Evolutionary conservation across 2,113 vertebrate species (phyloP).

Genomic region (Ophiodon elongatus): DNA sequence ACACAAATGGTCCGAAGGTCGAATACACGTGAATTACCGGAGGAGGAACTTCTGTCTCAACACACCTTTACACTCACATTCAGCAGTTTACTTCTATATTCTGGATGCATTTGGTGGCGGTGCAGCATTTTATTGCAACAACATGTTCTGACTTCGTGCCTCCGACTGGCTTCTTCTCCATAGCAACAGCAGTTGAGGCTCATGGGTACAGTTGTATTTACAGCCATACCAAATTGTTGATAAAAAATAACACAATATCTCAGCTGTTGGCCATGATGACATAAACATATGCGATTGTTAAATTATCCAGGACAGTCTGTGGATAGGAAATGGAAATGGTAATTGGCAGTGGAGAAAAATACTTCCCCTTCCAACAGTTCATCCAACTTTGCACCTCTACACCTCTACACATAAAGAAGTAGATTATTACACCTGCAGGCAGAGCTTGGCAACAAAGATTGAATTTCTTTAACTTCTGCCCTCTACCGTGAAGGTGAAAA

Average conservation of each 20-base stretch:
- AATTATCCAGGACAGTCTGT: slow-evolving; percentile 5
- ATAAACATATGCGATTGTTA: neutral
- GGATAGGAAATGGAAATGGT: neutral
- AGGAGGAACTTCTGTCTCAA: neutral
- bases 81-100: neutral
- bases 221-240: neutral
- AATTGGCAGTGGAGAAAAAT: neutral
- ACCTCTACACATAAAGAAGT: slow-evolving; percentile 3
- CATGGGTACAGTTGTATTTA: neutral
- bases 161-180: neutral
- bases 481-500: slow-evolving; percentile 31
- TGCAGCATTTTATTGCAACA: neutral
- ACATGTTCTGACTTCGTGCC: neutral
- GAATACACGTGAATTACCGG: neutral
- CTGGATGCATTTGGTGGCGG: neutral
- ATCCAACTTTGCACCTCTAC: slow-evolving; percentile 9
- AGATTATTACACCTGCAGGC: slow-evolving; percentile 20
- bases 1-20: neutral
- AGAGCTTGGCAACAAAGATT: slow-evolving; percentile 9
- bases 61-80: neutral
- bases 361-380: neutral
- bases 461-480: slow-evolving; percentile 4
- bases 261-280: neutral
- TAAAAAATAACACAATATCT: neutral
- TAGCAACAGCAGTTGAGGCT: neutral